Evolutionary conservation across 2,113 vertebrate genomes (phyloP).

Genomic region (Suricata suricatta): DNA sequence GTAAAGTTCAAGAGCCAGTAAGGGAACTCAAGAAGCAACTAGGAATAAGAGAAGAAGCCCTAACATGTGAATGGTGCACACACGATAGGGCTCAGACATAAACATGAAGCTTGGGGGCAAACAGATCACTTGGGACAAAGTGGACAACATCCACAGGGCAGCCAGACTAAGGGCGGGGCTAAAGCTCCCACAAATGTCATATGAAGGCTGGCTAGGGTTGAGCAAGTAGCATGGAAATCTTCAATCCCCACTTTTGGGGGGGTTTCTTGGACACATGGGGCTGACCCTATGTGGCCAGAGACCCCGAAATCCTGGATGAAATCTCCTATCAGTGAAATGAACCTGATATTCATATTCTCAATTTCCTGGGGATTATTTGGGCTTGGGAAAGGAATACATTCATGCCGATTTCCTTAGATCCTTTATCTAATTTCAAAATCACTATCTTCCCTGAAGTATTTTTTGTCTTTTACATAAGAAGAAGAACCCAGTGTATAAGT

Average conservation of each 20-base stretch:
- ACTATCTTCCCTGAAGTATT: background rate
- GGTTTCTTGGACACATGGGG: background rate
- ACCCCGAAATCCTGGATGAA: background rate
- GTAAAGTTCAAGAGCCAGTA: background rate
- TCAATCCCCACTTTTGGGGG: background rate
- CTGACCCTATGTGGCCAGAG: background rate
- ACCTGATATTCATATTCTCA: background rate
- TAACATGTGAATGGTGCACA: background rate
- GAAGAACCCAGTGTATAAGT: background rate
- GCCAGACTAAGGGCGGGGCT: background rate
- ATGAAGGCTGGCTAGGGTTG: background rate
- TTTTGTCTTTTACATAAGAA: background rate
- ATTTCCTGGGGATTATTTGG: background rate
- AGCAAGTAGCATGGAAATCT: background rate
- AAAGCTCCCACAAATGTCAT: background rate
- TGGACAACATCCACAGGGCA: background rate
- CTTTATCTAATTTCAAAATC: background rate
- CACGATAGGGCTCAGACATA: background rate
- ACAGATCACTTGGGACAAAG: background rate
- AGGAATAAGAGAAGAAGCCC: background rate
- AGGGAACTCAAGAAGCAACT: background rate
- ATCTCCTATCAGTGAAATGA: background rate
- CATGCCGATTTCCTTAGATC: slow-evolving; percentile 1
- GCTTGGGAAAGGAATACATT: background rate
- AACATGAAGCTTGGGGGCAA: background rate